Conservation (phyloP, 2,113 vertebrate genomes). For the Chinchilla lanigera region DNA sequence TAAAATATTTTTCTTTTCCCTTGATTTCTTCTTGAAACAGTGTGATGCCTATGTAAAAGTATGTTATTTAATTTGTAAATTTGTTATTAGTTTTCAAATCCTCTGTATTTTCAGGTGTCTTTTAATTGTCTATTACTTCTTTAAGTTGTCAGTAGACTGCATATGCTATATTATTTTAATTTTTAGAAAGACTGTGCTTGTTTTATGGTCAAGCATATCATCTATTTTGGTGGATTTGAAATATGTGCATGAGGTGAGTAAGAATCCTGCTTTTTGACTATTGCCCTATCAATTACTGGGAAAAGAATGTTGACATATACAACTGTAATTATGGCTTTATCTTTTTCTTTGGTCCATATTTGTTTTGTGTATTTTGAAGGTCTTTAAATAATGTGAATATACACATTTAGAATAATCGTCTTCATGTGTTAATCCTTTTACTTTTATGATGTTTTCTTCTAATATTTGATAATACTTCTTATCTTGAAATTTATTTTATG, state of each 20-base stretch:
- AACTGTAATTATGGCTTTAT: neutral
- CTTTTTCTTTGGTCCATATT: neutral
- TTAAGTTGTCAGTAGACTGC: neutral
- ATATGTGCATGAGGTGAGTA: neutral
- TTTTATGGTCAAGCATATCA: neutral
- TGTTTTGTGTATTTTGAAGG: neutral
- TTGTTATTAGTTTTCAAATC: neutral
- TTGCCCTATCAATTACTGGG: neutral
- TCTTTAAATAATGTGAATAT: neutral
- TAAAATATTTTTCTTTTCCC: neutral
- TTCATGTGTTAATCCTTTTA: neutral
- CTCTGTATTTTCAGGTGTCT: neutral
- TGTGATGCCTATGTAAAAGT: neutral
- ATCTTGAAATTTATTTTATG: neutral
- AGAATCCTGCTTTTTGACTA: neutral
- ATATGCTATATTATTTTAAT: neutral
- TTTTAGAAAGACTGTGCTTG: neutral
- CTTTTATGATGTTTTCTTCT: neutral
- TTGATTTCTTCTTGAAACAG: neutral
- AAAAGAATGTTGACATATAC: neutral
- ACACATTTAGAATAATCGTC: neutral
- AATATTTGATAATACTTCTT: neutral
- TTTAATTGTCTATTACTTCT: neutral
- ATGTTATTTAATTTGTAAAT: neutral
- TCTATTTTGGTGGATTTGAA: neutral